Evolutionary conservation across 2,888 invertebrate species (phyloP).

Genomic region (Chironomus riparius): DNA sequence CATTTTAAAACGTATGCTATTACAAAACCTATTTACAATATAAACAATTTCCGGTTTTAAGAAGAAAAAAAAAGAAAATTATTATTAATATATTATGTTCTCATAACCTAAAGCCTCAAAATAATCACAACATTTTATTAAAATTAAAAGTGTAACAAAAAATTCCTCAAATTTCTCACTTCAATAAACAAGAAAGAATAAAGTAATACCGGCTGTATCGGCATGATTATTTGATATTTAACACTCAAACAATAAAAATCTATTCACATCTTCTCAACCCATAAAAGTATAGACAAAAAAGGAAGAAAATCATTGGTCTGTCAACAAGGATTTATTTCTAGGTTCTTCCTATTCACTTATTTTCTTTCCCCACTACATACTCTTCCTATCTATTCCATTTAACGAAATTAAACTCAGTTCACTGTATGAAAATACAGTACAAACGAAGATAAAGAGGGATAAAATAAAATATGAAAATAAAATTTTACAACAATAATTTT

Average conservation of each 20-base stretch:
- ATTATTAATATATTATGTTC: too few relatives aligned
- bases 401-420: neutral
- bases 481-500: neutral
- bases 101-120: neutral
- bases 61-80: neutral
- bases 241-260: slow-evolving; percentile 12
- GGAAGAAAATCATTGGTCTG: slow-evolving; percentile 6
- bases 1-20: too few relatives aligned
- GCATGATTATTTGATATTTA: slow-evolving; percentile 11
- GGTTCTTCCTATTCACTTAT: slow-evolving; percentile 2
- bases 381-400: neutral
- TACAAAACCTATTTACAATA: too few relatives aligned
- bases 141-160: neutral
- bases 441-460: neutral
- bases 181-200: neutral
- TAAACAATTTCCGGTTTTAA: neutral
- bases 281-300: neutral
- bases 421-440: neutral
- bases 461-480: neutral
- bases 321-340: slow-evolving; percentile 17
- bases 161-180: neutral
- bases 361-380: neutral
- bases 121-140: neutral
- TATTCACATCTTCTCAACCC: slow-evolving; percentile 10
- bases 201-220: neutral